Conservation (phyloP, 2,888 invertebrate species). For the Listrodromus nycthemerus region DNA sequence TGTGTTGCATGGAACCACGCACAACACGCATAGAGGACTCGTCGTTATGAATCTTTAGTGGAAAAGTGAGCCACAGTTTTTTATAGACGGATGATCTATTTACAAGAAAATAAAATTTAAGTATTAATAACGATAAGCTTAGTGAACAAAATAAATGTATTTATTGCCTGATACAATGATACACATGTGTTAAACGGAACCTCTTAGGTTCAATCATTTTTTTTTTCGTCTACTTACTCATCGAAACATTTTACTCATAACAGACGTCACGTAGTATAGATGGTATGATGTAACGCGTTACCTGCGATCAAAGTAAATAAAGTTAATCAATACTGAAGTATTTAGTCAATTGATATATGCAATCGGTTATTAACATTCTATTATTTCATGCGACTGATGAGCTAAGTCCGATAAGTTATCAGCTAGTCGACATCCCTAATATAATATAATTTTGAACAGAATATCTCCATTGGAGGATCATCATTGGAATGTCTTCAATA, state of each 20-base stretch:
- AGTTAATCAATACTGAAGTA: background rate
- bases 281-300: background rate
- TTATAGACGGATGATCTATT: constrained; percentile 1
- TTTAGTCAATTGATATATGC: background rate
- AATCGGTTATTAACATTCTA: background rate
- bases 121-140: constrained; percentile 27
- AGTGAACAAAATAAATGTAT: constrained; percentile 8
- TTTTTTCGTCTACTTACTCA: background rate
- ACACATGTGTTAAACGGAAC: background rate
- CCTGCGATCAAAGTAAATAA: constrained; percentile 23
- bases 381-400: background rate
- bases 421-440: background rate
- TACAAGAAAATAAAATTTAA: background rate
- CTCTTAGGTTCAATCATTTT: background rate
- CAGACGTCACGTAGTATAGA: background rate
- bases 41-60: background rate
- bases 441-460: background rate
- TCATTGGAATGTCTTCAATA: too few species aligned
- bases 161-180: constrained; percentile 20
- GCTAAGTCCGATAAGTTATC: background rate
- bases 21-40: constrained; percentile 26
- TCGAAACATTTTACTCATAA: constrained; percentile 21
- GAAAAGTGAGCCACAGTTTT: background rate
- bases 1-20: constrained; percentile 6
- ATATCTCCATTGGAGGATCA: too few species aligned